Evolutionary conservation across 1,140 invertebrate species (phyloP).

Genomic region (Orius insidiosus): DNA sequence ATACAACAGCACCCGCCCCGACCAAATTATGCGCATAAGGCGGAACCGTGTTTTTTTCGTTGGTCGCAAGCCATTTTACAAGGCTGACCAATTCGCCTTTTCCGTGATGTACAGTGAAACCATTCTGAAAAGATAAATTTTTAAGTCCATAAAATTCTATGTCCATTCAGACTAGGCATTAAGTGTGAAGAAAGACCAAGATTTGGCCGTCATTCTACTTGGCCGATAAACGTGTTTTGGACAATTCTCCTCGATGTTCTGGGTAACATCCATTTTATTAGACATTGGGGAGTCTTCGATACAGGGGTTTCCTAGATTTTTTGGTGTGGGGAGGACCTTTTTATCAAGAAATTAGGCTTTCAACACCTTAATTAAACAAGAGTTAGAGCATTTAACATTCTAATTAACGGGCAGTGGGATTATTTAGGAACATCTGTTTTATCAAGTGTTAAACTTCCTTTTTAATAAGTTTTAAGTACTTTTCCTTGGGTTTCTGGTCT

Average conservation of each 20-base stretch:
- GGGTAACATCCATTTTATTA: neutral
- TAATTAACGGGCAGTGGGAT: no score
- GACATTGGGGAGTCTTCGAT: neutral
- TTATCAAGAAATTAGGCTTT: no score
- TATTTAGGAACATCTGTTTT: no score
- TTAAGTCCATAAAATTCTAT: no score
- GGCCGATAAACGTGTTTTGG: neutral
- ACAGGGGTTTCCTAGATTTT: no score
- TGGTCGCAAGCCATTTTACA: constrained; percentile 55
- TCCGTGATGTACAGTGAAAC: constrained; percentile 77
- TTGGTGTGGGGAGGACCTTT: no score
- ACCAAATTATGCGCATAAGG: constrained; percentile 69
- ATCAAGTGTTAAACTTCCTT: no score
- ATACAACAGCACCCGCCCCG: constrained; percentile 72
- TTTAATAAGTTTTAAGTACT: no score
- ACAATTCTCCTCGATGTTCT: neutral
- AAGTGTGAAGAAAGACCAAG: neutral
- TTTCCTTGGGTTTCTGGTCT: no score
- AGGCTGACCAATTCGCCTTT: constrained; percentile 55
- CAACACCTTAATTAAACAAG: no score
- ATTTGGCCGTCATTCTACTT: neutral
- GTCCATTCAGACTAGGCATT: neutral
- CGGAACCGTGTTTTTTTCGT: constrained; percentile 50
- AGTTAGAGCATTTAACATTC: no score
- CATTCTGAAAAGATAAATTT: constrained; percentile 48